These are phyloP conservation scores for Gnathonemus echidnorhynchus DNA, from an alignment of 2,113 vertebrate genomes.

Conservation along the genomic window DNA sequence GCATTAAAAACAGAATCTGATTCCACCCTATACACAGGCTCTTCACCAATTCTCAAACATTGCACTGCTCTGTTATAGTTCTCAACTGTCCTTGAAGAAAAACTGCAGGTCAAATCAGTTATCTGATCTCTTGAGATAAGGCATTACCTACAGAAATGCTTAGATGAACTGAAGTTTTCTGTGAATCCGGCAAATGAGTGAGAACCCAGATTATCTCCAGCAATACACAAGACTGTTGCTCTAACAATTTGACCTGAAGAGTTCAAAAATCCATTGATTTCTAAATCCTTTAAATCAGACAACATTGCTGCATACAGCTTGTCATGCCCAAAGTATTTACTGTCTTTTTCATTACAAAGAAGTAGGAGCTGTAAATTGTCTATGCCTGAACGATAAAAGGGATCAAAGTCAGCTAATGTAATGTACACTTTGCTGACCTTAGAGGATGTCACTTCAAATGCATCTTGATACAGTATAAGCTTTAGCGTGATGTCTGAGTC, in stretches of 20 bases:
- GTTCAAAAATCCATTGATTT: slow-evolving; percentile 6
- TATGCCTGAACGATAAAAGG: background rate
- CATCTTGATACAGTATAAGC: background rate
- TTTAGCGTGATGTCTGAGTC: too few species aligned
- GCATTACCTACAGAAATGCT: slow-evolving; percentile 26
- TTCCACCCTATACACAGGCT: slow-evolving; percentile 1
- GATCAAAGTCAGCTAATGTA: background rate
- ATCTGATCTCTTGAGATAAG: background rate
- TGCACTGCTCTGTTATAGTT: slow-evolving; percentile 27
- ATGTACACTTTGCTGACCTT: slow-evolving; percentile 13
- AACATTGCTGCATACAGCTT: slow-evolving; percentile 22
- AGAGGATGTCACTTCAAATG: slow-evolving; percentile 25
- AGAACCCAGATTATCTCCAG: slow-evolving; percentile 31
- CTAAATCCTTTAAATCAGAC: slow-evolving; percentile 25
- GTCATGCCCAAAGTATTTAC: slow-evolving; percentile 23
- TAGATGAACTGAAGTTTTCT: slow-evolving; percentile 29
- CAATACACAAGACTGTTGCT: slow-evolving; percentile 24
- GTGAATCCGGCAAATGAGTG: slow-evolving; percentile 23
- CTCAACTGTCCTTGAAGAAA: slow-evolving; percentile 17
- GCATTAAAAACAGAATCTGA: slow-evolving; percentile 29
- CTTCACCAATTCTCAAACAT: slow-evolving; percentile 1
- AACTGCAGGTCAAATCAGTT: background rate
- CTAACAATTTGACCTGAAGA: slow-evolving; percentile 9
- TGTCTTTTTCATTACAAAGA: slow-evolving; percentile 11
- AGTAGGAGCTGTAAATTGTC: slow-evolving; percentile 22